Conservation (phyloP, 2,888 invertebrate genomes). For the Phlogophora meticulosa region DNA sequence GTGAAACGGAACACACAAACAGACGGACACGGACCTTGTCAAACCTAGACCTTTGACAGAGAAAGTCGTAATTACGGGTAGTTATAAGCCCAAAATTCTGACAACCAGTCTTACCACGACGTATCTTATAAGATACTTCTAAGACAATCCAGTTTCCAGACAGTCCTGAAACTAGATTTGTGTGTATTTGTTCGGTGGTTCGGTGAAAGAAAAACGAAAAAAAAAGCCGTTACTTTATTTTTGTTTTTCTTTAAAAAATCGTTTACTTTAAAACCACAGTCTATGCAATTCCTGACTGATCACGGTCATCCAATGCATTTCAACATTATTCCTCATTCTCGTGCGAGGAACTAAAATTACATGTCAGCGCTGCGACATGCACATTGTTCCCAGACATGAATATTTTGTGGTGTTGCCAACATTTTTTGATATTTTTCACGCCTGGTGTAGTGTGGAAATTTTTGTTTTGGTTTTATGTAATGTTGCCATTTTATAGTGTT, state of each 20-base stretch:
- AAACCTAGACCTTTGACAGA: too few species aligned
- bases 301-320: conserved; percentile 51
- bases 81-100: too few species aligned
- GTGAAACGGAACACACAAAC: too few species aligned
- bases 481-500: conserved; percentile 40
- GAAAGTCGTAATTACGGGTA: too few species aligned
- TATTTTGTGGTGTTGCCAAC: conserved; percentile 47
- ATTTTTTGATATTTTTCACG: conserved; percentile 60
- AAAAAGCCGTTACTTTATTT: too few species aligned
- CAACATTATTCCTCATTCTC: conserved; percentile 57
- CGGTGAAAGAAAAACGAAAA: too few species aligned
- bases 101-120: too few species aligned
- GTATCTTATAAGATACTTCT: too few species aligned
- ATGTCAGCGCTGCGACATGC: conserved; percentile 75
- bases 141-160: too few species aligned
- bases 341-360: conserved; percentile 77
- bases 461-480: conserved; percentile 32
- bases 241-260: background rate
- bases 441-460: conserved; percentile 39
- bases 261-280: background rate
- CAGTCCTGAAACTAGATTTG: too few species aligned
- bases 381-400: conserved; percentile 72
- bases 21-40: too few species aligned
- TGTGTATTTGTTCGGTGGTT: too few species aligned
- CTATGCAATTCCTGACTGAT: conserved; percentile 12